phyloP scores from a whole-genome alignment of 2,113 vertebrate species.

The Zapus hudsonius region DNA sequence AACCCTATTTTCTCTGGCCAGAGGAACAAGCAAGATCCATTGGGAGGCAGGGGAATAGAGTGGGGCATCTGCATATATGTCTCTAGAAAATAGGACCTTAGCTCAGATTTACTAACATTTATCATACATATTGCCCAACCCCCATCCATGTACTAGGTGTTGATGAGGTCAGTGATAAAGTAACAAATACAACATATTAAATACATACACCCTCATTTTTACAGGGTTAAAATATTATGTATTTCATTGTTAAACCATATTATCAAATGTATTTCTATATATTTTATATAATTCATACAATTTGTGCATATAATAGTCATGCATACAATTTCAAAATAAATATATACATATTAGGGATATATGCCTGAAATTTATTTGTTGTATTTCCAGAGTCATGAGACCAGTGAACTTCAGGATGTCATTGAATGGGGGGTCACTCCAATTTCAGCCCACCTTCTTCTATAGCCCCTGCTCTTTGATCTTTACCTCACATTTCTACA shows the following conservation, averaged over 20 bases:
- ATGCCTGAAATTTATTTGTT: neutral
- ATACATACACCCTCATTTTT: neutral
- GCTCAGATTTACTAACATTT: neutral
- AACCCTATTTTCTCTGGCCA: neutral
- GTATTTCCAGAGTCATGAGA: neutral
- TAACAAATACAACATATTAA: neutral
- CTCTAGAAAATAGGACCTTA: neutral
- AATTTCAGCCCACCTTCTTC: neutral
- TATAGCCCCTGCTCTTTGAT: neutral
- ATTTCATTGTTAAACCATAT: neutral
- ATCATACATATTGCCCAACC: neutral
- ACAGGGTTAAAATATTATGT: neutral
- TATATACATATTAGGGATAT: neutral
- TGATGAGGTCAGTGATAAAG: neutral
- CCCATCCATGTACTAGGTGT: neutral
- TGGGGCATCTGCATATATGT: neutral
- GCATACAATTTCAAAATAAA: neutral
- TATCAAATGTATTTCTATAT: neutral
- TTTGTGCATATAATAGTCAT: neutral
- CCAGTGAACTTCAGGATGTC: neutral
- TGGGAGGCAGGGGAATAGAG: neutral
- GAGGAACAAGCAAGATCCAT: neutral
- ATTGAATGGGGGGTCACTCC: neutral
- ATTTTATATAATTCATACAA: neutral
- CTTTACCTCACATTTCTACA: neutral